phyloP scores from a whole-genome alignment of 2,888 invertebrate genomes.

The Tenodera sinensis region DNA sequence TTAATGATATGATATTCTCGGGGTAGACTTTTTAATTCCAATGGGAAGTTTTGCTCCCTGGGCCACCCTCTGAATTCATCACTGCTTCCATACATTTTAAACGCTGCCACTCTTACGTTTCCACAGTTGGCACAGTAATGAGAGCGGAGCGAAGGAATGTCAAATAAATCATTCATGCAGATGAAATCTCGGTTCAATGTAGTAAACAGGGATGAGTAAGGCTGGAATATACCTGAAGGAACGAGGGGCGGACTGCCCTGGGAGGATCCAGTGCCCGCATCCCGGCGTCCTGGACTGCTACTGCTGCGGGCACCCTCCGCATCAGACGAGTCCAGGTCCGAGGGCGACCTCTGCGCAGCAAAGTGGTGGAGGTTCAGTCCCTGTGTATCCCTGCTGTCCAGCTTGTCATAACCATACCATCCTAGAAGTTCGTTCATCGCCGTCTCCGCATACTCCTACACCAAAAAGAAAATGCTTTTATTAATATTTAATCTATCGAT shows the following conservation, averaged over 20 bases:
- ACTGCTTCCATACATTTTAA: too few relatives aligned
- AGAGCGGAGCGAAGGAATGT: too few relatives aligned
- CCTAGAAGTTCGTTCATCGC: constrained; percentile 90
- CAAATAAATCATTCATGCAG: too few relatives aligned
- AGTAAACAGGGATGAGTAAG: too few relatives aligned
- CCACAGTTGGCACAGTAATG: too few relatives aligned
- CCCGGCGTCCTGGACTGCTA: constrained; percentile 25
- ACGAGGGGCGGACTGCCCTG: constrained; percentile 27
- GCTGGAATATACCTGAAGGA: constrained; percentile 6
- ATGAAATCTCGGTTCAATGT: too few relatives aligned
- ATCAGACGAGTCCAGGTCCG: constrained; percentile 30
- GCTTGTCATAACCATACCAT: constrained; percentile 83
- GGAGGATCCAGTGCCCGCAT: constrained; percentile 25
- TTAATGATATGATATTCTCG: too few relatives aligned
- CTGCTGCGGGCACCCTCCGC: constrained; percentile 20
- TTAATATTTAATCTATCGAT: too few relatives aligned
- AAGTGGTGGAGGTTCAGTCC: constrained; percentile 48
- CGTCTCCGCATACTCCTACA: constrained; percentile 84
- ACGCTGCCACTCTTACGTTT: too few relatives aligned
- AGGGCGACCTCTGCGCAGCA: constrained; percentile 36
- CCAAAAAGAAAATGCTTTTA: background rate
- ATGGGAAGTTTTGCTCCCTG: too few relatives aligned
- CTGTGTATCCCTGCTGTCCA: constrained; percentile 62
- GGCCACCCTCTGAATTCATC: too few relatives aligned
- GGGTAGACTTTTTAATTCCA: too few relatives aligned